Evolutionary conservation across 2,888 invertebrate species (phyloP), one percentile per base, ranked within the genome.

Genomic region (Andrena marginata): DNA sequence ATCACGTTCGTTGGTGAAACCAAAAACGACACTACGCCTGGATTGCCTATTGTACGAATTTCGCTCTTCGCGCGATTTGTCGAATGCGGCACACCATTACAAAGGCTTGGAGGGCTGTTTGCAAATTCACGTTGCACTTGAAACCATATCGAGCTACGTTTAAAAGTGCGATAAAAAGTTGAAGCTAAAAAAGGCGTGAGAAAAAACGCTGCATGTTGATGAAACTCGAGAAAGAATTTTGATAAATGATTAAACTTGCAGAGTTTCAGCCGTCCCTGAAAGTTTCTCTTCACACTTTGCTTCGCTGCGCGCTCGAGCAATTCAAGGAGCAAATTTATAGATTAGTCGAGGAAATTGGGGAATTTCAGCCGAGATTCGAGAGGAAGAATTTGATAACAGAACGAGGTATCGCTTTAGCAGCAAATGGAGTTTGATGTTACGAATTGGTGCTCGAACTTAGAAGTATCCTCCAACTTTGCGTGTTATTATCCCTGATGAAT

Each of bases 1-100:
- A 1, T 42, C 42, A 16, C 42, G 42, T 16, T 42, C 42, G 35
- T 29, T 26, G 35, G 6, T n/a, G 68, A 70, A 65, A 70, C 70
- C 65, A 82, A 79, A 33, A 35, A 56, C 33, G 16, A 65, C 64
- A 49, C 73, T 49, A 65, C 64, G 10, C 23, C 2, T n/a, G 16
- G 35, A 59, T 48, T 74, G 33, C 20, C 54, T 26, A 42, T 56
- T n/a, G n/a, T 60, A 67, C 42, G 64, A 51, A 82, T 71, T 75
- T 75, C 49, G 13, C 69, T 48, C 26, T 75, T 75, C 49, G 13
- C 69, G 48, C 26, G 69, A 60, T 73, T 65, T 73, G 20, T 4
- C 49, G 33, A 68, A 76, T 59, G 49, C 31, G 60, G 13, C n/a
- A 7, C 20, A 6, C 23, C n/a, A 1, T 42, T 20, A 20, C 13